Evolutionary conservation across 2,113 vertebrate genomes (phyloP).

Genomic region (Hypomesus transpacificus): DNA sequence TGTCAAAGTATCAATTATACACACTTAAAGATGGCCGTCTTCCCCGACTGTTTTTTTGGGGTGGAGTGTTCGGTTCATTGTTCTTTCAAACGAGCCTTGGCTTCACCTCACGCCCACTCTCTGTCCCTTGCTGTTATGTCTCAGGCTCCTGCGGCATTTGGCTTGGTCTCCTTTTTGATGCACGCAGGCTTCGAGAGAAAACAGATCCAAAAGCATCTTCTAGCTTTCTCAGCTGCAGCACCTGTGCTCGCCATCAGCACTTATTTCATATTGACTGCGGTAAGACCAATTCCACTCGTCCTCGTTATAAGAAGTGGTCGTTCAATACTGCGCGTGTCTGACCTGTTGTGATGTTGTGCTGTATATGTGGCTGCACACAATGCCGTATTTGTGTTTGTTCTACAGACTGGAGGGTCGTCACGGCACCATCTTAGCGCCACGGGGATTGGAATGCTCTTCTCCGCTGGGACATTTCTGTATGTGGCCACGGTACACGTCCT

Average conservation of each 20-base stretch:
- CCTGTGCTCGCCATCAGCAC: slow-evolving; percentile 70
- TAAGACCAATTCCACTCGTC: slow-evolving; percentile 41
- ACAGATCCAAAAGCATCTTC: slow-evolving; percentile 72
- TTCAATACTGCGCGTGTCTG: too few relatives aligned
- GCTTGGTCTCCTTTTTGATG: slow-evolving; percentile 76
- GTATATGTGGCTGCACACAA: neutral
- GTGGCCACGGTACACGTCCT: slow-evolving; percentile 68
- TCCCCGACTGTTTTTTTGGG: neutral
- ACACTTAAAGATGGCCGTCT: neutral
- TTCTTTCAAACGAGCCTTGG: neutral
- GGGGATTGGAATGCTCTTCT: slow-evolving; percentile 73
- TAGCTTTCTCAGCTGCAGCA: slow-evolving; percentile 75
- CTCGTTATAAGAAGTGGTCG: too few relatives aligned
- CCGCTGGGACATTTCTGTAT: slow-evolving; percentile 73
- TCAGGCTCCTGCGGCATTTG: slow-evolving; percentile 77
- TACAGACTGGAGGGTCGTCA: slow-evolving; percentile 58
- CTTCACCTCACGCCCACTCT: neutral
- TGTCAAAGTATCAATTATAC: neutral
- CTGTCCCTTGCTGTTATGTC: neutral
- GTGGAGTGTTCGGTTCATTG: neutral
- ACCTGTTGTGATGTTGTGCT: too few relatives aligned
- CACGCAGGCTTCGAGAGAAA: slow-evolving; percentile 72
- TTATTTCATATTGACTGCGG: slow-evolving; percentile 69
- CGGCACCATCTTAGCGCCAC: slow-evolving; percentile 61
- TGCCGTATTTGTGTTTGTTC: slow-evolving; percentile 13